phyloP scores from a whole-genome alignment of 1,140 invertebrate species.

The Homalodisca vitripennis region DNA sequence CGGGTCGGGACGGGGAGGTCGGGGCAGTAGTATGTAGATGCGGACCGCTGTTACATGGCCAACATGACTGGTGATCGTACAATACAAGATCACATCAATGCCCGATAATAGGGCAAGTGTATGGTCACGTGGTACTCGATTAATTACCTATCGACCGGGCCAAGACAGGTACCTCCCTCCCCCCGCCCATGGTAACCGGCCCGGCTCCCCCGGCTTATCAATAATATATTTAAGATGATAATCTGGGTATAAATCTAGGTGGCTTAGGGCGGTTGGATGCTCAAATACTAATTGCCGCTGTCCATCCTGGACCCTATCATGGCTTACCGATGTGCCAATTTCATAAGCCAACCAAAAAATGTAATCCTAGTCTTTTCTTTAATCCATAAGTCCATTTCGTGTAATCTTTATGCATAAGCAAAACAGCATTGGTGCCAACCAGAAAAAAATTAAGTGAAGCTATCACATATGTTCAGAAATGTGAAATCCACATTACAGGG shows the following conservation, averaged over 20 bases:
- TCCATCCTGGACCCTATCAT: background rate
- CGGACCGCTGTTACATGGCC: slow-evolving; percentile 5
- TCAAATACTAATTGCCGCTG: slow-evolving; percentile 2
- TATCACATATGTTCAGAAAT: too few species aligned
- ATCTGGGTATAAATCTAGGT: slow-evolving; percentile 33
- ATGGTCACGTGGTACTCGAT: slow-evolving; percentile 19
- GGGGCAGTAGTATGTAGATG: background rate
- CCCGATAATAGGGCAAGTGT: slow-evolving; percentile 1
- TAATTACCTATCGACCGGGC: slow-evolving; percentile 10
- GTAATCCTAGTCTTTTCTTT: too few species aligned
- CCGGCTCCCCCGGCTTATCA: slow-evolving; percentile 22
- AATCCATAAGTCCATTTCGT: too few species aligned
- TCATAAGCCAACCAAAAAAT: background rate
- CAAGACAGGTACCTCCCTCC: background rate
- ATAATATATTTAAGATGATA: slow-evolving; percentile 35
- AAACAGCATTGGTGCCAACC: too few species aligned
- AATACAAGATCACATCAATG: slow-evolving; percentile 4
- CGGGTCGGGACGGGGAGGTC: background rate
- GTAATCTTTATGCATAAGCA: too few species aligned
- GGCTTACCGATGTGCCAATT: background rate
- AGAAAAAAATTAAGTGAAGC: too few species aligned
- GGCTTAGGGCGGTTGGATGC: slow-evolving; percentile 18
- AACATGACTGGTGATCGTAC: too few species aligned
- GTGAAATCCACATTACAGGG: too few species aligned
- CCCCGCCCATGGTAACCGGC: background rate